phyloP scores from a whole-genome alignment of 2,888 invertebrate species.

The Drosophila differens region DNA sequence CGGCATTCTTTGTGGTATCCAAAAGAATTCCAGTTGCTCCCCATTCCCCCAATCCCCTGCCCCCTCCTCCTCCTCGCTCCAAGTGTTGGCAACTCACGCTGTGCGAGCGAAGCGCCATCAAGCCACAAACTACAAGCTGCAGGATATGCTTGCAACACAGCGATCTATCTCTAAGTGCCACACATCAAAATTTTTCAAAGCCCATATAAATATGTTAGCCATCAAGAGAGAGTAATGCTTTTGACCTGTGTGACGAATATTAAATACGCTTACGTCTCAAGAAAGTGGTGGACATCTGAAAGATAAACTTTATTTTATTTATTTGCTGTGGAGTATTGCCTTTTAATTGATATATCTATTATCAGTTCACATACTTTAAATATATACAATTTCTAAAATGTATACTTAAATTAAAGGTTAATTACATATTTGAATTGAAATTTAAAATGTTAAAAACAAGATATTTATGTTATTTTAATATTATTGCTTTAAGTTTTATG shows the following conservation, averaged over 20 bases:
- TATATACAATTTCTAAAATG: background rate
- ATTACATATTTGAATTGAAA: background rate
- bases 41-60: background rate
- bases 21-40: constrained; percentile 2
- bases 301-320: background rate
- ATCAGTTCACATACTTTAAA: accelerated
- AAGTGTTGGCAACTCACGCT: constrained; percentile 38
- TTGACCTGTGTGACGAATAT: background rate
- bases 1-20: constrained; percentile 33
- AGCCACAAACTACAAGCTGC: constrained; percentile 18
- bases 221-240: accelerated
- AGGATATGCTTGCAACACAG: constrained; percentile 27
- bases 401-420: background rate
- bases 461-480: background rate
- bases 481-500: accelerated
- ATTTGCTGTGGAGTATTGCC: background rate
- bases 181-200: constrained; percentile 16
- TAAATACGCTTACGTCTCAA: constrained; percentile 17
- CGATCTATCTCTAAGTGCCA: constrained; percentile 19
- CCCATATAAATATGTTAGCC: background rate
- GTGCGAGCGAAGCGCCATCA: constrained; percentile 32
- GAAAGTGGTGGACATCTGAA: background rate
- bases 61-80: background rate
- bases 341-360: background rate
- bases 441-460: background rate